These are phyloP conservation scores for Heliconius aoede DNA, from an alignment of 2,888 invertebrate species.

Conservation along the genomic window DNA sequence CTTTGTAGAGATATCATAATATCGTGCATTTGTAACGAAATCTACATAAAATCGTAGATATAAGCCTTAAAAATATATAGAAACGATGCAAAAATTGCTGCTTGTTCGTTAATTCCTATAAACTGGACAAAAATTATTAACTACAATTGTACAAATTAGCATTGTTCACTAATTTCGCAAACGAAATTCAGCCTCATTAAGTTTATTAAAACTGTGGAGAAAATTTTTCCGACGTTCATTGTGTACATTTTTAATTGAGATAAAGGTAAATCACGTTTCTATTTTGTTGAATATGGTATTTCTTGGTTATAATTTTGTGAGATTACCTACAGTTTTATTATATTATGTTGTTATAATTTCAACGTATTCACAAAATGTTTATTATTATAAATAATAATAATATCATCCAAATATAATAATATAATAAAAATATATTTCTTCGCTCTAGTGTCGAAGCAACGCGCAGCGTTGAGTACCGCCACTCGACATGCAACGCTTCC, in stretches of 20 bases:
- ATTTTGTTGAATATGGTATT: constrained; percentile 10
- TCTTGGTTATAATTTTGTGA: not conserved
- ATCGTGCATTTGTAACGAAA: constrained; percentile 42
- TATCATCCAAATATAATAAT: too few relatives aligned
- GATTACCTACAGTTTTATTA: not conserved
- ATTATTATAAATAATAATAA: too few relatives aligned
- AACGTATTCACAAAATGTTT: too few relatives aligned
- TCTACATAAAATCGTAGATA: not conserved
- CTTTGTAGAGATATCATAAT: constrained; percentile 8
- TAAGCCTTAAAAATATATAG: constrained; percentile 44
- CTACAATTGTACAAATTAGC: constrained; percentile 45
- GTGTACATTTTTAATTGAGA: constrained; percentile 22
- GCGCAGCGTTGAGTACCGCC: too few relatives aligned
- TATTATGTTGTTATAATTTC: not conserved
- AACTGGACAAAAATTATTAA: not conserved
- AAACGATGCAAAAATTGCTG: not conserved
- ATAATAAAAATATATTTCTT: too few relatives aligned
- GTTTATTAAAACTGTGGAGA: constrained; percentile 23
- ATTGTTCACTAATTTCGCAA: constrained; percentile 30
- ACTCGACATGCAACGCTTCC: too few relatives aligned
- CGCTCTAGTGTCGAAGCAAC: too few relatives aligned
- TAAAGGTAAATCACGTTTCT: constrained; percentile 15
- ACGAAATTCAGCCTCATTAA: constrained; percentile 31
- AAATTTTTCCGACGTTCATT: not conserved
- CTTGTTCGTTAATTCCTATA: not conserved